Conservation (phyloP, 2,113 vertebrate species). For the Sinocyclocheilus rhinocerous region DNA sequence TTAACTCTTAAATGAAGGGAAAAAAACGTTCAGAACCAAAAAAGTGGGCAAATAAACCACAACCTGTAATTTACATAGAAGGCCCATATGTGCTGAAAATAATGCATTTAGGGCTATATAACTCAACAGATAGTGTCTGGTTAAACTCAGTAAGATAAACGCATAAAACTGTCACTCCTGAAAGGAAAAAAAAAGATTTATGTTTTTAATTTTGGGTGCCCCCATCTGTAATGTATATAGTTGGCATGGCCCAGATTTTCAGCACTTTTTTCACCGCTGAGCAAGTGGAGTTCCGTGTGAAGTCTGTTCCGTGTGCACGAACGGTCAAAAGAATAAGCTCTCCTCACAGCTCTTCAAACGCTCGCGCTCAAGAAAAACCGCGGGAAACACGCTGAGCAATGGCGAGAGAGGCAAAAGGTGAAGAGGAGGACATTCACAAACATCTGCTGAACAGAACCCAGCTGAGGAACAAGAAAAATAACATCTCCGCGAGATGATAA, state of each 20-base stretch:
- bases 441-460: slow-evolving; percentile 42
- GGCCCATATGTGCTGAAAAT: no score
- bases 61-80: no score
- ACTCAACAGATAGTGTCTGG: no score
- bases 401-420: slow-evolving; percentile 33
- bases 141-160: no score
- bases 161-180: neutral
- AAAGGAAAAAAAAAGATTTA: slow-evolving; percentile 33
- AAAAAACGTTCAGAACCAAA: no score
- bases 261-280: slow-evolving; percentile 39
- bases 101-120: no score
- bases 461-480: slow-evolving; percentile 35
- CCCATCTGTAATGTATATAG: slow-evolving; percentile 49
- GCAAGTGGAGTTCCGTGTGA: neutral
- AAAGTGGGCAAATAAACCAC: no score
- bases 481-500: slow-evolving; percentile 34
- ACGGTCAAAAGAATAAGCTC: neutral
- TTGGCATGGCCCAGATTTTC: slow-evolving; percentile 39
- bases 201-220: slow-evolving; percentile 47
- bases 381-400: neutral
- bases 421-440: slow-evolving; percentile 40
- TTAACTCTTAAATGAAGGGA: no score
- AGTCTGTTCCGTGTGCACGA: neutral
- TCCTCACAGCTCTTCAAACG: neutral
- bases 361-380: neutral